Percentiles rank a stretch among this genome's conserved stretches.
These are phyloP conservation scores for Perizoma flavofasciatum DNA, from an alignment of 2,888 invertebrate species.

Conservation along the genomic window DNA sequence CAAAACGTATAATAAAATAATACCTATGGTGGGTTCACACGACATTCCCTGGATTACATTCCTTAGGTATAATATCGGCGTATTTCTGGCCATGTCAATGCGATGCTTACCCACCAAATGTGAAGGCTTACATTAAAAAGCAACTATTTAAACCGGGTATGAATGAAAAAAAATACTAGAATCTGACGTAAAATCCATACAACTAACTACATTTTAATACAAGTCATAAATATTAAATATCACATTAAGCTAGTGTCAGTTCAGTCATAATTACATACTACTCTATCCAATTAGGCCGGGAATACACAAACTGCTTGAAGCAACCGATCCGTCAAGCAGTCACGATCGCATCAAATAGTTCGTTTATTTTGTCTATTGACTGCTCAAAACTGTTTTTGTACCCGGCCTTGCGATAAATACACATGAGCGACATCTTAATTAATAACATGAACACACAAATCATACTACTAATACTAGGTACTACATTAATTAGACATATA, in stretches of 20 bases:
- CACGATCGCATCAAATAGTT: conserved; percentile 14
- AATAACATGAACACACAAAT: conserved; percentile 34
- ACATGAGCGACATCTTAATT: conserved; percentile 52
- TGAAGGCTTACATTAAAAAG: no score
- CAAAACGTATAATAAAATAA: no score
- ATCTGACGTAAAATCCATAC: conserved; percentile 58
- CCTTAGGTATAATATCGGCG: no score
- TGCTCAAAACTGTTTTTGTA: conserved; percentile 3
- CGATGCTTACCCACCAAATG: no score
- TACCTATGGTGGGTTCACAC: no score
- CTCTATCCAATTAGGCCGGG: conserved; percentile 48
- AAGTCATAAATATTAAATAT: conserved; percentile 81
- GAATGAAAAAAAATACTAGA: conserved; percentile 51
- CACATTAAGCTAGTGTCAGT: conserved; percentile 82
- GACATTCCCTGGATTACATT: no score
- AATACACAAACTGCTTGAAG: conserved; percentile 10
- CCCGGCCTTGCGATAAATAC: conserved; percentile 41
- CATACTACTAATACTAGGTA: conserved; percentile 18
- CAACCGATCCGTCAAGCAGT: conserved; percentile 4
- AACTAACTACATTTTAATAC: conserved; percentile 69
- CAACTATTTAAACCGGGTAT: conserved; percentile 11
- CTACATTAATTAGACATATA: conserved; percentile 24
- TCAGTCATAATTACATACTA: conserved; percentile 75
- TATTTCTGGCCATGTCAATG: no score
- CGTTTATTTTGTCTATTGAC: conserved; percentile 5